Base-by-base conservation (phyloP, 2,888 invertebrate species). In the Thalpophila matura region DNA sequence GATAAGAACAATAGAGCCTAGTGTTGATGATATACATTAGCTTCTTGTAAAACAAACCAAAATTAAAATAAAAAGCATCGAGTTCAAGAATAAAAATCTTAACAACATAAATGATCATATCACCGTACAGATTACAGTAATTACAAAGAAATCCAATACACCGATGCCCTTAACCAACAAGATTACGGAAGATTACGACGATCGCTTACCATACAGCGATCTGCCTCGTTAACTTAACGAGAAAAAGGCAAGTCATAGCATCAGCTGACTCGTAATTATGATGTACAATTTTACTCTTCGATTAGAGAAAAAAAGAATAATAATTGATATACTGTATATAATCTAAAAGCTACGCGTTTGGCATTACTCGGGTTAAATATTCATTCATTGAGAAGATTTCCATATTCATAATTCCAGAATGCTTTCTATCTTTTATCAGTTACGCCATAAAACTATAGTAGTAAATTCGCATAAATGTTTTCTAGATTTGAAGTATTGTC, bases 211-310 rank as follows among this genome's bases (percentile, higher is more conserved):
- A 29, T 54, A 51, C 57, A 74, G 43, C 33, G 76, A 75, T 57
- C 37, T 26, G 50, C 20, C 66, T 74, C 73, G 76, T 74, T 75
- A 75, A 16, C 20, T 3, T 56, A 50, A 60, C 51, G 46, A 74
- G 59, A 64, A 46, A n/a, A 29, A 29, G 18, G 31, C 38, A 42
- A 67, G 60, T 73, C 60, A 45, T 16, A 12, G 27, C 22, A 58
- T 65, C 50, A 49, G 35, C 68, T 60, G 47, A 9, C 45, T 31
- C n/a, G 31, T 54, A 54, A 75, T 70, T 75, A 75, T 70, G 24
- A 65, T 31, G 73, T 55, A 35, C 70, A 64, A 74, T 73, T 73
- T 49, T 59, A 74, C 18, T 35, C 7, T 38, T 26, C 4, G 3
- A 54, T n/a, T 14, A 22, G 29, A 31, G 9, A 70, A 43, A 18